Percentiles rank a stretch among this genome's conserved stretches.
Conservation (phyloP, 2,113 vertebrate species). For the Cyphomyrus discorhynchus region DNA sequence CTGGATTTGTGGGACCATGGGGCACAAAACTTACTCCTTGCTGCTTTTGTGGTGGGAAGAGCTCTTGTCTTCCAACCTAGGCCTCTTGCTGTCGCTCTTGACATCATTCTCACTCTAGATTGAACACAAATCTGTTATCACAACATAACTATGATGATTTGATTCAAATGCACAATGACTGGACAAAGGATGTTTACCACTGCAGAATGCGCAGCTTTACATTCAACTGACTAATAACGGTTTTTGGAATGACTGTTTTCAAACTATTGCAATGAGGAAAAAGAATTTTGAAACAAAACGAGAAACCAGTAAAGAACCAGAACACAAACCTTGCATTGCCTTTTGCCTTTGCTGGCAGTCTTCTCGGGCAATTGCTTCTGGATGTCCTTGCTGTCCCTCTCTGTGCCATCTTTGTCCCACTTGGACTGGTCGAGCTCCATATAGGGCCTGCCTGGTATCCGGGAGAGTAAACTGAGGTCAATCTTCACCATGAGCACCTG, state of each 20-base stretch:
- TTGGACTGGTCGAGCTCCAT: slow-evolving; percentile 78
- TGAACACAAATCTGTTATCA: neutral
- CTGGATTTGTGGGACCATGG: neutral
- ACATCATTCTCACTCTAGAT: slow-evolving; percentile 80
- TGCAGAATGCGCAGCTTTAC: neutral
- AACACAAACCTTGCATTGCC: slow-evolving; percentile 83
- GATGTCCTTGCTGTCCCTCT: slow-evolving; percentile 73
- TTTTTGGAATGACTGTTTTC: neutral
- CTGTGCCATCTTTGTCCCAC: slow-evolving; percentile 71
- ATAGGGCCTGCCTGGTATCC: slow-evolving; percentile 85
- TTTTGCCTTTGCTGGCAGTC: slow-evolving; percentile 78
- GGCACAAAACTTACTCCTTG: slow-evolving; percentile 76
- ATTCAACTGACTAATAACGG: neutral
- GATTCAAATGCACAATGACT: neutral
- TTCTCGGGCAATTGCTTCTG: slow-evolving; percentile 80
- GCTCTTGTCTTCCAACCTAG: slow-evolving; percentile 82
- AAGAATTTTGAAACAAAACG: neutral
- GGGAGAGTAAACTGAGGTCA: slow-evolving; percentile 83
- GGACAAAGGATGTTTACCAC: neutral
- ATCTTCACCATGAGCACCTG: slow-evolving; percentile 86
- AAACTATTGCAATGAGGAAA: neutral
- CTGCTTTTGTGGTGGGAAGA: slow-evolving; percentile 76
- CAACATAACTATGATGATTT: neutral
- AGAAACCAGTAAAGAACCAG: neutral
- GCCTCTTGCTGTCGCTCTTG: slow-evolving; percentile 82